Evolutionary conservation across 2,113 vertebrate species (phyloP).

Genomic region (Melanerpes aurifrons): DNA sequence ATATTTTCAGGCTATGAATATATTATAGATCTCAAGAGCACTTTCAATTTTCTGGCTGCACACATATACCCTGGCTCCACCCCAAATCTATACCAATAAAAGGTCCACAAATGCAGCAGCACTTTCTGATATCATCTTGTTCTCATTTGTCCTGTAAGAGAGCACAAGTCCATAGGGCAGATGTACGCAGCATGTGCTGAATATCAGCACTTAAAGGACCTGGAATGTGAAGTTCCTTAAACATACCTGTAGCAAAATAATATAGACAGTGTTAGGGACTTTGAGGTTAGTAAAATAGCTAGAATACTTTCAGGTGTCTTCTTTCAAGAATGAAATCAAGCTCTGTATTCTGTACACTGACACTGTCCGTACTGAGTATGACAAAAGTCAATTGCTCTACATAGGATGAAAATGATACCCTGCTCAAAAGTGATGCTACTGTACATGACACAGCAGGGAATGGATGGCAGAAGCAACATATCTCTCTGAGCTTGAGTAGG

Average conservation of each 20-base stretch:
- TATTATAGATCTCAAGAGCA: not conserved
- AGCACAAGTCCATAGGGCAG: not conserved
- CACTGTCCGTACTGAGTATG: rapidly evolving
- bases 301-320: not conserved
- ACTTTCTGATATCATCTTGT: not conserved
- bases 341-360: not conserved
- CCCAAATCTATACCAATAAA: conserved; percentile 28
- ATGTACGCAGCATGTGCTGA: not conserved
- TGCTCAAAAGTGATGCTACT: not conserved
- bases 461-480: not conserved
- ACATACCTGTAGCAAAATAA: not conserved
- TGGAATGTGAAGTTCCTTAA: not conserved
- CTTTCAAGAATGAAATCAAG: not conserved
- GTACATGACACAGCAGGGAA: not conserved
- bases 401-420: not conserved
- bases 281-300: not conserved
- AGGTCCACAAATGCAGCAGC: not conserved
- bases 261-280: not conserved
- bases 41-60: conserved; percentile 20
- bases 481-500: not conserved
- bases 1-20: not conserved
- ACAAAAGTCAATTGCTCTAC: not conserved
- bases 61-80: not conserved
- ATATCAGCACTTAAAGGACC: not conserved
- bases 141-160: not conserved